Base-by-base conservation (phyloP, 2,888 invertebrate genomes). In the Phoenoteleia sp. region DNA sequence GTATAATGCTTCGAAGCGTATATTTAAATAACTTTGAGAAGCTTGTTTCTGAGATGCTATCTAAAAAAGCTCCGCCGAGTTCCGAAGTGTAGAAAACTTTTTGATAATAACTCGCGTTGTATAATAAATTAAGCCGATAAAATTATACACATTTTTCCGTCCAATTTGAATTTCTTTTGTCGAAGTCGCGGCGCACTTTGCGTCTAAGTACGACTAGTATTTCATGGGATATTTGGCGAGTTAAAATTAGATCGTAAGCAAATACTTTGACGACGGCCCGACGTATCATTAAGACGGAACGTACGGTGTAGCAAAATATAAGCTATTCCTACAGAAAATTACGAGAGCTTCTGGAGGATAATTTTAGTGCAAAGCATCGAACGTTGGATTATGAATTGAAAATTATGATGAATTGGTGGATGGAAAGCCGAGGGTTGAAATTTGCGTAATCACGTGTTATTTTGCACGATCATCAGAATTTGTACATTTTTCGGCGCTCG, bases 201-300 rank as follows among this genome's bases (percentile, higher is more conserved):
- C 29, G 56, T 47, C 17, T 29, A 60, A 60, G 42, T 54, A 42
- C 42, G 75, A 62, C 52, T 62, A 64, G 52, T 42, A 75, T 62
- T 74, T 62, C 60, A 74, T 52, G 36, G 62, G 62, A 74, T 74
- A 52, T 75, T 64, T 75, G 19, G 62, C 15, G n/a, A 36, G 75
- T 75, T 75, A 75, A 75, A 75, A 64, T 75, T 75, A 64, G 75
- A 75, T 42, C 64, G 54, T 52, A 62, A 74, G 74, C 74, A 75
- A 75, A 75, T 75, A 54, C 75, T 64, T 75, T 75, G 64, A 64
- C 75, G 60, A 72, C 72, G 54, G 33, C 54, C 54, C 42, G 75
- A 64, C 54, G 54, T 75, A 64, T 75, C 64, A 75, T 75, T 75
- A 75, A 54, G 64, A 75, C 54, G 42, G 29, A 62, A 45, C 52